These are phyloP conservation scores for Tetramorium alpestre DNA, from an alignment of 1,140 invertebrate species.

Conservation along the genomic window DNA sequence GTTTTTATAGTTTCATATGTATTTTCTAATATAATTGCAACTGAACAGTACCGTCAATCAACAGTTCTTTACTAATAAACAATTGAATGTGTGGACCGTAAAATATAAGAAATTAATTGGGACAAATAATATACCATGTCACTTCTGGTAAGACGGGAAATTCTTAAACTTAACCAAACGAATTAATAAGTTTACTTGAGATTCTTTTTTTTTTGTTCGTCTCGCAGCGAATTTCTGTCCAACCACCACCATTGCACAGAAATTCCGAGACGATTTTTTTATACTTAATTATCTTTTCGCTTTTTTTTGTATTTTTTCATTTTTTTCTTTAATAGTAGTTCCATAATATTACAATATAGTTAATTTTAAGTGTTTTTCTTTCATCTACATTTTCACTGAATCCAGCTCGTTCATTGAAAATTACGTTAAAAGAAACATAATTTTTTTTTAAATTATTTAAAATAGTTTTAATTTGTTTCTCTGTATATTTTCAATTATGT, in stretches of 20 bases:
- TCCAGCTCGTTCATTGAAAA: conserved; percentile 5
- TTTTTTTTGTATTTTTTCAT: conserved; percentile 76
- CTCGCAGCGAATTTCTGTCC: conserved; percentile 78
- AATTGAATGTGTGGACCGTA: conserved; percentile 67
- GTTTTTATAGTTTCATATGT: conserved; percentile 76
- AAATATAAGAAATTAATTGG: conserved; percentile 80
- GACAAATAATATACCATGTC: conserved; percentile 81
- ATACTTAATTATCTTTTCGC: conserved; percentile 73
- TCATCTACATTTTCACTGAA: conserved; percentile 42
- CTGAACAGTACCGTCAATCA: conserved; percentile 79
- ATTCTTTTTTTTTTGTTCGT: conserved; percentile 79
- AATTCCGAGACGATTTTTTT: conserved; percentile 76
- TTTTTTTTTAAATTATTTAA: neutral
- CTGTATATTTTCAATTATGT: neutral
- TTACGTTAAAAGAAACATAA: conserved; percentile 31
- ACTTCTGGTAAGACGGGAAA: conserved; percentile 85
- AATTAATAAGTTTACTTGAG: conserved; percentile 82
- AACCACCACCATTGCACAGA: conserved; percentile 85
- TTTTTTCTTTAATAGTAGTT: conserved; percentile 44
- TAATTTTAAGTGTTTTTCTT: neutral
- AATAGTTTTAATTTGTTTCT: neutral
- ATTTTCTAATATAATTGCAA: conserved; percentile 80
- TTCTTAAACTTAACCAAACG: conserved; percentile 77
- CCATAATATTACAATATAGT: neutral
- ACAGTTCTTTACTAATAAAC: conserved; percentile 73